Evolutionary conservation across 2,797 vertebrate genomes (phyloP).

Genomic region (Pagetopsis macropterus): DNA sequence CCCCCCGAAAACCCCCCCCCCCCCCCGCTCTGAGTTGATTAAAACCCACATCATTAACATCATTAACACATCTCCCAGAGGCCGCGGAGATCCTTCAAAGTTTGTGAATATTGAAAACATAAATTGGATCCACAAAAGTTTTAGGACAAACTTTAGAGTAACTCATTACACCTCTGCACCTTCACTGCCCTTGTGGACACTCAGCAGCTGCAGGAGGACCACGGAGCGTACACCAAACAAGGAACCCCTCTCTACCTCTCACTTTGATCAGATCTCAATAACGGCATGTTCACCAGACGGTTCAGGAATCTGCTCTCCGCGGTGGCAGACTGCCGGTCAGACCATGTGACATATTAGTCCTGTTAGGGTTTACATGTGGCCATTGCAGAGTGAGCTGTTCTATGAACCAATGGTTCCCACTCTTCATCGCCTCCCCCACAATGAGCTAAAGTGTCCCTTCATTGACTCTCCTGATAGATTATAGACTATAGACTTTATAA

Average conservation of each 20-base stretch:
- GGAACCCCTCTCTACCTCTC: not conserved
- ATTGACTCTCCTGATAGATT: not conserved
- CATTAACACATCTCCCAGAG: slow-evolving; percentile 68
- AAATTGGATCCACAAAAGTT: slow-evolving; percentile 57
- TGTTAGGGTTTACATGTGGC: not conserved
- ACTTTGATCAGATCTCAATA: not conserved
- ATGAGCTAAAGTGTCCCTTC: not conserved
- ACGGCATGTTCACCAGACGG: not conserved
- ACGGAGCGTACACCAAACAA: not conserved
- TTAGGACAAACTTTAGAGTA: slow-evolving; percentile 36
- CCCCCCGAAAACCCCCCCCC: no score
- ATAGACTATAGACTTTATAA: not conserved
- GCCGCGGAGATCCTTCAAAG: slow-evolving; percentile 65
- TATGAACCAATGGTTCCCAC: not conserved
- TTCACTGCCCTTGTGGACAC: slow-evolving; percentile 21
- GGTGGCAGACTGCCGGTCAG: not conserved
- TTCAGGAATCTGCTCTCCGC: not conserved
- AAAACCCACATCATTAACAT: slow-evolving; percentile 67
- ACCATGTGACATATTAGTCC: not conserved
- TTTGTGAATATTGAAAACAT: slow-evolving; percentile 57
- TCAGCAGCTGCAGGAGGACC: slow-evolving; percentile 32
- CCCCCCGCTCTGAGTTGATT: slow-evolving; percentile 56
- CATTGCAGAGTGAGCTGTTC: not conserved
- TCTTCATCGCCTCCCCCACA: not conserved
- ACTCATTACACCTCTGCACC: slow-evolving; percentile 36